Base-by-base conservation (phyloP, 2,888 invertebrate species). In the Parnassius orleans region DNA sequence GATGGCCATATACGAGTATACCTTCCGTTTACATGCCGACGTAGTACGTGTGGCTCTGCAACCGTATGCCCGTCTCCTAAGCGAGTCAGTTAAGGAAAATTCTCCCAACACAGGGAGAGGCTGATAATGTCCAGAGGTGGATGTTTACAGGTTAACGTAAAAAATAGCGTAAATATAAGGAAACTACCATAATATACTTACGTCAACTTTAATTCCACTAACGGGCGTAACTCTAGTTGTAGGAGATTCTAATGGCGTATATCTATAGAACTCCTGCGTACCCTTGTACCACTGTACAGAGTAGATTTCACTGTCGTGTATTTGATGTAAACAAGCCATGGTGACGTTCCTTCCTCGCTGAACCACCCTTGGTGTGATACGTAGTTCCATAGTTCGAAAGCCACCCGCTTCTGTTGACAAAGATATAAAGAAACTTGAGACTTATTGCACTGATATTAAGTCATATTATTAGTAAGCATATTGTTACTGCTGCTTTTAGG, bases 231-330 rank as follows among this genome's bases (percentile, higher is more conserved):
- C 93, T 87, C 95, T 96, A 24, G 94, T 95, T 46, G 93, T 92
- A 5, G 96, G 95, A 57, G 87, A 87, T 76, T 96, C 96, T 68
- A 94, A 92, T 10, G 97, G 96, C 11, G 95, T 95, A 81, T 94
- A 97, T 73, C 96, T 93, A 87, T 96, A 97, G 90, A 97, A 97
- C 90, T 97, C 97, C 76, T 95, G 93, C 71, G 90, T 93, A 51
- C 96, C 97, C 72, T 95, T 94, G 92, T 96, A 97, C 95, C 96
- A 97, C 92, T 96, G 96, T 63, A 97, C 95, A 0, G 96, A 94
- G 85, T 97, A 97, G 62, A 97, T 93, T 9, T 94, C 95, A 64
- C 94, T 94, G 53, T 94, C 94, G 75, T 95, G 94, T 70, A 96
- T 89, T 80, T 96, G 95, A 86, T 96, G 97, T 68, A 95, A 85